phyloP scores from a whole-genome alignment of 2,888 invertebrate genomes.

The Julus scanicus region DNA sequence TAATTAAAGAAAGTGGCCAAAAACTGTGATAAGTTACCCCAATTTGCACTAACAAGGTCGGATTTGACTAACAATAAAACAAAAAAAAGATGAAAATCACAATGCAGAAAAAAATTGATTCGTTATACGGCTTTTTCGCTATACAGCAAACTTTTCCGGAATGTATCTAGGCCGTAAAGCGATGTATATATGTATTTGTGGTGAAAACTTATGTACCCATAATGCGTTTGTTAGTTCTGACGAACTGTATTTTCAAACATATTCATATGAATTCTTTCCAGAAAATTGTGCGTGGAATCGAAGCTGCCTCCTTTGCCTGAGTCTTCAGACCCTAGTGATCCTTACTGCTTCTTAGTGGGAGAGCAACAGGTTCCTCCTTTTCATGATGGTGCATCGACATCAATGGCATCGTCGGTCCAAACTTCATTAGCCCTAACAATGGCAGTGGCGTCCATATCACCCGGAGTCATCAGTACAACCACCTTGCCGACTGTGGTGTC shows the following conservation, averaged over 20 bases:
- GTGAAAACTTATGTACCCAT: too few species aligned
- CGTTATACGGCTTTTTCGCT: too few species aligned
- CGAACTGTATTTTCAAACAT: not conserved
- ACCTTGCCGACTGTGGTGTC: not conserved
- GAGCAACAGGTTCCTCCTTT: constrained; percentile 50
- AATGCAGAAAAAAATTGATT: too few species aligned
- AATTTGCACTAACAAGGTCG: too few species aligned
- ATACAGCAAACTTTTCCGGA: too few species aligned
- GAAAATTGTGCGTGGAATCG: constrained; percentile 59
- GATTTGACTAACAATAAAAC: too few species aligned
- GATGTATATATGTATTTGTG: too few species aligned
- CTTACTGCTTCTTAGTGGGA: constrained; percentile 57
- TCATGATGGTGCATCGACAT: not conserved
- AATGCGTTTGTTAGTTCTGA: not conserved
- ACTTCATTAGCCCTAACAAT: constrained; percentile 2
- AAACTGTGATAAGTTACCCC: too few species aligned
- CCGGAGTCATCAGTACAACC: not conserved
- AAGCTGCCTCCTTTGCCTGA: constrained; percentile 59
- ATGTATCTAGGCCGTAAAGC: too few species aligned
- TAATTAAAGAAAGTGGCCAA: too few species aligned
- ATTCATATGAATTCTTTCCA: constrained; percentile 32
- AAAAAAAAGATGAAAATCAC: too few species aligned
- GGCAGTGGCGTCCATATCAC: constrained; percentile 34
- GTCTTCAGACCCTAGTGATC: constrained; percentile 59
- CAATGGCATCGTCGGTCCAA: not conserved